These are phyloP conservation scores for Pituophis catenifer DNA, from an alignment of 2,113 vertebrate species.

Conservation along the genomic window DNA sequence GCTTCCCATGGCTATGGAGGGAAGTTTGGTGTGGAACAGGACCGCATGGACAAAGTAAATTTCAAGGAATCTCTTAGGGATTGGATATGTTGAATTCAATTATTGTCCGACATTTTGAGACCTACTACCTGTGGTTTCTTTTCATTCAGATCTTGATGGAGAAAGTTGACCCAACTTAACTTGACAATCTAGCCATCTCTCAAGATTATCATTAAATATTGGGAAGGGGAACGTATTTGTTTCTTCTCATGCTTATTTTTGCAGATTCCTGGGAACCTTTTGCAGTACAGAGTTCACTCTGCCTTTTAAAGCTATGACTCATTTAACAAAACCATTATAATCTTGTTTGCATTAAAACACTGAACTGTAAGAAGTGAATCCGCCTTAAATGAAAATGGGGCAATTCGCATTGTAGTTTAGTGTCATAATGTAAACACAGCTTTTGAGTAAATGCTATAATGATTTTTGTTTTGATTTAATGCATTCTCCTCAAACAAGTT, in stretches of 20 bases:
- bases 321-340: neutral
- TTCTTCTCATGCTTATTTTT: neutral
- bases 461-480: neutral
- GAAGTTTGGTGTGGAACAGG: slow-evolving; percentile 91
- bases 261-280: neutral
- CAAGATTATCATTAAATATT: slow-evolving; percentile 6
- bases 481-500: neutral
- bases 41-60: slow-evolving; percentile 94
- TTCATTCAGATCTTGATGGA: neutral
- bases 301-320: neutral
- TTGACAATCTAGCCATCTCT: neutral
- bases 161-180: accelerated
- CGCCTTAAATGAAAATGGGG: neutral
- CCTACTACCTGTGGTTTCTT: neutral
- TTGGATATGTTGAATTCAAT: neutral
- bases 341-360: neutral
- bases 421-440: neutral
- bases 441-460: neutral
- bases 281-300: neutral
- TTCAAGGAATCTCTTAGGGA: accelerated
- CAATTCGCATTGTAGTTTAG: neutral
- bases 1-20: slow-evolving; percentile 94
- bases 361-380: neutral
- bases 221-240: neutral
- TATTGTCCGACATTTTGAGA: neutral